These are phyloP conservation scores for Desmophyllum pertusum DNA, from an alignment of 92 coral and sea anemone genomes.

Conservation along the genomic window DNA sequence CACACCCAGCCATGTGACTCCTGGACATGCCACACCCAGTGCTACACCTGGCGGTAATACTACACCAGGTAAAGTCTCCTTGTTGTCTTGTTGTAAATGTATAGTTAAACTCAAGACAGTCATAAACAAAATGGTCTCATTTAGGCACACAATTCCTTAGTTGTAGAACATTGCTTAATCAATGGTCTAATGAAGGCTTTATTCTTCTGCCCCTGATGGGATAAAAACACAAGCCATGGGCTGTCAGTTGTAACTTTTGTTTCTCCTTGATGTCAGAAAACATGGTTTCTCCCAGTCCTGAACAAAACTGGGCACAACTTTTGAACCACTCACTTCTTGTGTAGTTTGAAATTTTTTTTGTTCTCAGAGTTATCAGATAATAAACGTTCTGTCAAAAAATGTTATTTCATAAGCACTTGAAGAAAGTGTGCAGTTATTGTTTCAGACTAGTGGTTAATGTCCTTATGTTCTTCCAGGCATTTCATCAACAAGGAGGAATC, in stretches of 20 bases:
- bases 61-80: conserved; percentile 59
- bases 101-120: not conserved
- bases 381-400: too few species aligned
- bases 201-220: not conserved
- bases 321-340: too few species aligned
- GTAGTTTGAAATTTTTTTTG: not conserved
- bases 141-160: not conserved
- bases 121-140: too few species aligned
- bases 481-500: conserved; percentile 90
- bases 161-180: not conserved
- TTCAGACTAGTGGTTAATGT: too few species aligned
- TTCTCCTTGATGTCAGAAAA: not conserved
- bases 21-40: conserved; percentile 93
- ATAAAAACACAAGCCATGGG: too few species aligned
- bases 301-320: too few species aligned
- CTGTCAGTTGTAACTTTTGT: not conserved
- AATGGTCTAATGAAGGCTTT: not conserved
- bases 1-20: conserved; percentile 97
- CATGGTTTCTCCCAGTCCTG: too few species aligned
- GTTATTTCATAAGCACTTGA: not conserved
- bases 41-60: conserved; percentile 86
- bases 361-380: too few species aligned
- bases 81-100: not conserved
- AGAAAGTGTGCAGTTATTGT: not conserved
- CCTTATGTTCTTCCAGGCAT: conserved; percentile 62